Evolutionary conservation across 2,888 invertebrate genomes (phyloP).

Genomic region (Drosophila leonis): DNA sequence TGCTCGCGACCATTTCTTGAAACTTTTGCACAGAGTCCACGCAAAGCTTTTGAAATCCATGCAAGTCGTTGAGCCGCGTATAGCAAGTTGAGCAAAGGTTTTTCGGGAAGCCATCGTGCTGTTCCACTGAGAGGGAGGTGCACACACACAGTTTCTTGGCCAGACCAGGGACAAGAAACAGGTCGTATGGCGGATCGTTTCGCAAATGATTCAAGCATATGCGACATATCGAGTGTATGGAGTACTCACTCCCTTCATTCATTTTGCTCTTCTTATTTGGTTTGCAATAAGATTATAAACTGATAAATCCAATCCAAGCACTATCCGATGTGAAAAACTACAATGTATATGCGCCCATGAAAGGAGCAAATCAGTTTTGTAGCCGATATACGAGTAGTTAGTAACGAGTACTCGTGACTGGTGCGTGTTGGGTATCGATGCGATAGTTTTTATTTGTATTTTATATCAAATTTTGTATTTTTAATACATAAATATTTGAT

Average conservation of each 20-base stretch:
- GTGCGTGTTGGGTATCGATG: too few relatives aligned
- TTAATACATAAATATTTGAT: neutral
- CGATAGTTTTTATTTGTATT: neutral
- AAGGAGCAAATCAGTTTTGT: slow-evolving; percentile 29
- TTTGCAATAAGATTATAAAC: slow-evolving; percentile 2
- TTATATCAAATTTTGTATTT: neutral
- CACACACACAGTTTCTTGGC: slow-evolving; percentile 80
- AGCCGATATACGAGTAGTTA: slow-evolving; percentile 36
- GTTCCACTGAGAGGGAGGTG: slow-evolving; percentile 80
- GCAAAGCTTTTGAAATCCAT: slow-evolving; percentile 80
- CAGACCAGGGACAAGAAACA: slow-evolving; percentile 78
- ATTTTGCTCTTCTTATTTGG: slow-evolving; percentile 46
- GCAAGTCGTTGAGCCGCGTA: slow-evolving; percentile 74
- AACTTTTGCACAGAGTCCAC: slow-evolving; percentile 79
- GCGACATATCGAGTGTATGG: slow-evolving; percentile 81
- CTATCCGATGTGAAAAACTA: slow-evolving; percentile 41
- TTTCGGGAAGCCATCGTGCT: slow-evolving; percentile 81
- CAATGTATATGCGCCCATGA: slow-evolving; percentile 51
- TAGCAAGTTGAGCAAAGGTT: slow-evolving; percentile 76
- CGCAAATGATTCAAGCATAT: slow-evolving; percentile 77
- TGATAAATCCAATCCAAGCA: slow-evolving; percentile 20
- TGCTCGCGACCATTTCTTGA: slow-evolving; percentile 67
- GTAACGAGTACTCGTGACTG: slow-evolving; percentile 34
- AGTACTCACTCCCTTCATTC: slow-evolving; percentile 49
- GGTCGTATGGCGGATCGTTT: slow-evolving; percentile 65